Evolutionary conservation across 2,888 invertebrate species (phyloP), one percentile per base, ranked within the genome.

Genomic region (Caenorhabditis imperialis): DNA sequence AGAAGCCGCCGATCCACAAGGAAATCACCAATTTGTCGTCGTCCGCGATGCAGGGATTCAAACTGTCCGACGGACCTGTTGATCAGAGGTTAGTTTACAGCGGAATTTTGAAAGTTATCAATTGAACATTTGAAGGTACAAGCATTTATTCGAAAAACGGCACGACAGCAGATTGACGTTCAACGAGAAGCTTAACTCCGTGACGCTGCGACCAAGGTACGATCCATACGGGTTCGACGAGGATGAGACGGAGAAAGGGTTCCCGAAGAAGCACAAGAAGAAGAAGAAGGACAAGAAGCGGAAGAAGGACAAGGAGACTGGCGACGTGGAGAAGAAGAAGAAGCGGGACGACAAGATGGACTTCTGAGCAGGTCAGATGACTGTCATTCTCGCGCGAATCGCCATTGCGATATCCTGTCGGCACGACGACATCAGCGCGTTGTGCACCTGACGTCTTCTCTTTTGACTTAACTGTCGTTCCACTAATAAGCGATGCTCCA

Each of bases 391-490:
- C 6, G 81, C 81, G 12, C 81, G 63, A 44, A 81, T 81, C 3
- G 81, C 81, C 65, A 81, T 63, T 8, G 78, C 81, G 25, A 81
- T 78, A 23, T 81, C 81, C 33, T 81, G 81, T 20, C 72, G 61
- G 30, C 81, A 81, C 1, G 72, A 73, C 2, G 76, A 72, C 78
- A 81, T 78, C 12, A 81, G 65, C 10, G 81, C 81, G 22, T 78
- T 81, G 33, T 81, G 81, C 4, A 81, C 45, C 45, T 78, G 78
- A 18, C 81, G 35, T 20, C 81, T 53, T 30, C 79, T 92, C 94
- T 54, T 91, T 92, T 81, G 92, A 92, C 20, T 89, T 94, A 80
- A 90, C 27, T 75, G 53, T 10, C 75, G 50, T 40, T 75, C 75
- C 8, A 72, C 25, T 14, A 48, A 54, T 6, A 45, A 42, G 1